A percentile compares a stretch with the other conserved stretches of the same genome.
Conservation (phyloP, 1,140 invertebrate species). For the Wasmannia auropunctata region DNA sequence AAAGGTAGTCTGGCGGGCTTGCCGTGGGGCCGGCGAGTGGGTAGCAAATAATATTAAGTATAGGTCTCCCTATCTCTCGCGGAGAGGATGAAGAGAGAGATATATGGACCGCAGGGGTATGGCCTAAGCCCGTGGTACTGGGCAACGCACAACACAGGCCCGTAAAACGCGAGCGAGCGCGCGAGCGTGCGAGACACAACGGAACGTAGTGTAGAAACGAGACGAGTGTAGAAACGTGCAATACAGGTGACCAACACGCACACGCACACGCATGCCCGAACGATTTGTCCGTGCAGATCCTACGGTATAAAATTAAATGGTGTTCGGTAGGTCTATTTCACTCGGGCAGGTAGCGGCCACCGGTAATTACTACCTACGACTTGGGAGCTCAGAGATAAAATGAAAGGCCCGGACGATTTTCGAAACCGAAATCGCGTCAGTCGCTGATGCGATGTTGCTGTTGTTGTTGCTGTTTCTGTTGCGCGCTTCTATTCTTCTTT, state of each 20-base stretch:
- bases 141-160: slow-evolving; percentile 49
- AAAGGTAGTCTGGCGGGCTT: slow-evolving; percentile 65
- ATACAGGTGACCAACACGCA: slow-evolving; percentile 13
- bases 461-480: slow-evolving; percentile 5
- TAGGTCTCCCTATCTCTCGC: slow-evolving; percentile 77
- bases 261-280: slow-evolving; percentile 2
- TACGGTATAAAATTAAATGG: slow-evolving; percentile 83
- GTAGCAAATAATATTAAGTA: slow-evolving; percentile 85
- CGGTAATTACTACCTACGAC: slow-evolving; percentile 84
- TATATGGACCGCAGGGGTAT: slow-evolving; percentile 72
- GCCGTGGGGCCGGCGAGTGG: slow-evolving; percentile 68
- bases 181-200: not conserved
- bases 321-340: slow-evolving; percentile 82
- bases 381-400: slow-evolving; percentile 78
- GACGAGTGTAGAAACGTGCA: too few species aligned
- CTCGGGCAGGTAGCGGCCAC: slow-evolving; percentile 84
- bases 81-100: slow-evolving; percentile 69
- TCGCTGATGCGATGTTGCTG: slow-evolving; percentile 19
- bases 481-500: slow-evolving; percentile 36
- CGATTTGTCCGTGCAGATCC: slow-evolving; percentile 57
- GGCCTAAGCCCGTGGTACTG: slow-evolving; percentile 57
- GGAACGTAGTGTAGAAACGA: slow-evolving; percentile 14
- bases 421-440: slow-evolving; percentile 74
- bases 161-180: slow-evolving; percentile 48
- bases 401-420: slow-evolving; percentile 76